Percentiles rank a stretch among this genome's conserved stretches.
These are phyloP conservation scores for Ptilonorhynchus violaceus DNA, from an alignment of 2,113 vertebrate genomes.

Conservation along the genomic window DNA sequence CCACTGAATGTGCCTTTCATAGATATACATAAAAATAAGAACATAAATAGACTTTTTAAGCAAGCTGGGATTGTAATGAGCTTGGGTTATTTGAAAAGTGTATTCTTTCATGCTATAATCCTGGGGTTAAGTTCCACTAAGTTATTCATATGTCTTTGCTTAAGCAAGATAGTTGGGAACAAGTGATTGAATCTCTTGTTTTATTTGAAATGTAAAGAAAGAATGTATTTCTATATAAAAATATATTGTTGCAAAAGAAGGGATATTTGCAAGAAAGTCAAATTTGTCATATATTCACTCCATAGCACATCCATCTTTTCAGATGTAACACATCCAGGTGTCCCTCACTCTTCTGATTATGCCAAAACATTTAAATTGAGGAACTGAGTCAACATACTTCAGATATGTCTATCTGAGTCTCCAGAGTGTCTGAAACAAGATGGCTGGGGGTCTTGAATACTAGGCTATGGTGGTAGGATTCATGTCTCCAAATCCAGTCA, in stretches of 20 bases:
- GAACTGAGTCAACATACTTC: not conserved
- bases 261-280: not conserved
- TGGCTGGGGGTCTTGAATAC: accelerated
- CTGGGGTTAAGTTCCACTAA: not conserved
- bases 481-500: accelerated
- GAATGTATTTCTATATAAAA: not conserved
- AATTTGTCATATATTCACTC: not conserved
- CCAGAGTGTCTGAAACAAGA: not conserved
- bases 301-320: not conserved
- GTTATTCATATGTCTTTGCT: not conserved
- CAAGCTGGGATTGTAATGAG: not conserved
- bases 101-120: not conserved
- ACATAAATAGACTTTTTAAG: not conserved
- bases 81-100: not conserved
- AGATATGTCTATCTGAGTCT: not conserved
- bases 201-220: not conserved
- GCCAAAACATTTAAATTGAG: not conserved
- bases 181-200: not conserved
- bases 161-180: not conserved
- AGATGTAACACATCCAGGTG: not conserved
- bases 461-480: not conserved
- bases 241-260: not conserved
- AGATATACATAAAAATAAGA: not conserved
- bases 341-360: not conserved
- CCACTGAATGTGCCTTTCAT: not conserved